A percentile compares a stretch with the other conserved stretches of the same genome.
These are phyloP conservation scores for Drosophila lacicola DNA, from an alignment of 2,888 invertebrate species.

Conservation along the genomic window DNA sequence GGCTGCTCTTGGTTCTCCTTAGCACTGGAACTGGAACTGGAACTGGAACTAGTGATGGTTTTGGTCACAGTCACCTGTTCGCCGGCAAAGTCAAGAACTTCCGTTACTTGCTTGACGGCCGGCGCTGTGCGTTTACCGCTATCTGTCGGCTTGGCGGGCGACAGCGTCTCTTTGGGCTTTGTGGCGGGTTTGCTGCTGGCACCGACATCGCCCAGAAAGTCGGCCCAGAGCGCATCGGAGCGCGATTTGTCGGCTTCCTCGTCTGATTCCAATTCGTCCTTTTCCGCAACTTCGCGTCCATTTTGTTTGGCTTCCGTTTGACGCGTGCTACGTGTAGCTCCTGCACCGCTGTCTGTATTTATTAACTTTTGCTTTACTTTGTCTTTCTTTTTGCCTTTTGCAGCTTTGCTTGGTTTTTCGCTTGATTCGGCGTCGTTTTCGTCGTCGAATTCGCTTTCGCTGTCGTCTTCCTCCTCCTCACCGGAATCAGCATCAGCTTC, in stretches of 20 bases:
- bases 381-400: conserved; percentile 35
- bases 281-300: conserved; percentile 64
- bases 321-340: conserved; percentile 61
- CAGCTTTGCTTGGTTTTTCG: conserved; percentile 22
- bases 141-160: conserved; percentile 13
- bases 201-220: conserved; percentile 90
- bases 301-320: conserved; percentile 48
- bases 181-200: conserved; percentile 24
- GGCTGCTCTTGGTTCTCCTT: conserved; percentile 66
- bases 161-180: conserved; percentile 32
- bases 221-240: conserved; percentile 92
- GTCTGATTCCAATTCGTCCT: conserved; percentile 81
- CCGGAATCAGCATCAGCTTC: conserved; percentile 84
- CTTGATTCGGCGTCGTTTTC: conserved; percentile 18
- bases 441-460: conserved; percentile 30
- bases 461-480: conserved; percentile 42
- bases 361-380: conserved; percentile 21
- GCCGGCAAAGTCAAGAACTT: conserved; percentile 94
- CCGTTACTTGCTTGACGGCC: conserved; percentile 86
- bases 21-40: conserved; percentile 75
- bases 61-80: conserved; percentile 90
- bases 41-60: conserved; percentile 85
- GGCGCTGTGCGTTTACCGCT: conserved; percentile 14
- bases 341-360: not conserved
- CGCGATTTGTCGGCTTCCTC: conserved; percentile 89